Evolutionary conservation across 2,797 vertebrate species (phyloP), one percentile per base, ranked within the genome.

Genomic region (Eutrigla gurnardus): DNA sequence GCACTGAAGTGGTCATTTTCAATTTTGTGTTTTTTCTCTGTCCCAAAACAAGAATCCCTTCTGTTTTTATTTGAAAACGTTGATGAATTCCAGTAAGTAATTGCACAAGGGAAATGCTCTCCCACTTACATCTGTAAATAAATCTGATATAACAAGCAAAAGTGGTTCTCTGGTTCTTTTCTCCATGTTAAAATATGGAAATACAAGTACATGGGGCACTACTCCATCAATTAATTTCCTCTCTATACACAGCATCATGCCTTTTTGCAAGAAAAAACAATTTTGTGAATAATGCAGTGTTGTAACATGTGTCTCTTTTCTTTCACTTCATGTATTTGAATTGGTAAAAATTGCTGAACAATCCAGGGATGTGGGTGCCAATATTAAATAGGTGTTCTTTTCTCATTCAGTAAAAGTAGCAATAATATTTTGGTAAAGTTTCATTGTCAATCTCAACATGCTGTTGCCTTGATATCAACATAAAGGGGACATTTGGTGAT

Each of bases 41-140:
- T 42, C 59, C 66, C 57, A 72, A 58, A 68, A 42, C 40, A 75
- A 63, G 9, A 78, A 65, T 71, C 35, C 60, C 43, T 81, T 68
- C 53, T 70, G 53, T 84, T 85, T 50, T 81, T 64, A n/a, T 75
- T 84, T 75, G 55, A 61, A 65, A 62, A 81, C 73, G 47, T 68
- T 73, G 60, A 77, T 70, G 47, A 85, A 78, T 88, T 88, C 57
- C 60, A 80, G 10, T 74, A 75, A 78, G 59, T 82, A 71, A 85
- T 82, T 92, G 92, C 92, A 94, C 92, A 93, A 86, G 78, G 84
- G 86, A 87, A 66, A 70, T 73, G 12, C 6, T 70, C 75, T 88
- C 88, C 89, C 59, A 65, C 70, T 87, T 62, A 75, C 35, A 59
- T 74, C 68, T 91, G 87, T 89, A 89, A 94, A 94, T 93, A 93